Percentiles rank a stretch among this genome's conserved stretches.
Evolutionary conservation across 2,888 invertebrate species (phyloP).

Genomic region (Pheosia tremula): DNA sequence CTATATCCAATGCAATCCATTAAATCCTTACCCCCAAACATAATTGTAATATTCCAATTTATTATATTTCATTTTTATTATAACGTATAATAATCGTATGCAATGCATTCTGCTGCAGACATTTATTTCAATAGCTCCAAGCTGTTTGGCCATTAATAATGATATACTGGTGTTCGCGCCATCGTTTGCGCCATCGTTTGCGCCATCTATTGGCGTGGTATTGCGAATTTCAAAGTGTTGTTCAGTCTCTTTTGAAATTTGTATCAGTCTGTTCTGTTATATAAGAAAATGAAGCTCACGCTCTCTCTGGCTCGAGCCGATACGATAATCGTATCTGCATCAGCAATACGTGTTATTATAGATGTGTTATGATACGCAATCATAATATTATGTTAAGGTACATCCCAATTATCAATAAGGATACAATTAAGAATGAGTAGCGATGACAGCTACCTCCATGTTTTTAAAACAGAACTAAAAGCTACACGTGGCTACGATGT

Average conservation of each 20-base stretch:
- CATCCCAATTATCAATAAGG: no score
- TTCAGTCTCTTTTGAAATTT: background rate
- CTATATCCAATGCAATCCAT: background rate
- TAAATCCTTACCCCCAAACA: constrained; percentile 4
- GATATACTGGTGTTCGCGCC: constrained; percentile 45
- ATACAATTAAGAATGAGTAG: no score
- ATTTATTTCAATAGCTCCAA: constrained; percentile 54
- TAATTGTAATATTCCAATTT: constrained; percentile 6
- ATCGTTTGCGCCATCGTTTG: constrained; percentile 36
- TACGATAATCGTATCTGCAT: no score
- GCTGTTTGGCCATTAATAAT: constrained; percentile 56
- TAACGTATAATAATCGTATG: constrained; percentile 45
- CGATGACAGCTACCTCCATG: no score
- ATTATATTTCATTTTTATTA: constrained; percentile 42
- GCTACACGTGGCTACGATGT: no score
- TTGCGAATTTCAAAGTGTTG: background rate
- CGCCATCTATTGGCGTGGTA: background rate
- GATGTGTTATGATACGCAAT: no score
- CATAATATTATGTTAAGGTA: no score
- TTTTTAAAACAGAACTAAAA: no score
- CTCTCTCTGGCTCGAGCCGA: no score
- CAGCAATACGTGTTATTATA: no score
- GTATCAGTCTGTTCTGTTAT: no score
- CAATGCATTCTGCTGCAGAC: constrained; percentile 39
- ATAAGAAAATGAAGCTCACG: no score